Evolutionary conservation across 92 coral and sea anemone species (phyloP), one percentile per base, ranked within the genome.

Genomic region (Actinostola sp.): DNA sequence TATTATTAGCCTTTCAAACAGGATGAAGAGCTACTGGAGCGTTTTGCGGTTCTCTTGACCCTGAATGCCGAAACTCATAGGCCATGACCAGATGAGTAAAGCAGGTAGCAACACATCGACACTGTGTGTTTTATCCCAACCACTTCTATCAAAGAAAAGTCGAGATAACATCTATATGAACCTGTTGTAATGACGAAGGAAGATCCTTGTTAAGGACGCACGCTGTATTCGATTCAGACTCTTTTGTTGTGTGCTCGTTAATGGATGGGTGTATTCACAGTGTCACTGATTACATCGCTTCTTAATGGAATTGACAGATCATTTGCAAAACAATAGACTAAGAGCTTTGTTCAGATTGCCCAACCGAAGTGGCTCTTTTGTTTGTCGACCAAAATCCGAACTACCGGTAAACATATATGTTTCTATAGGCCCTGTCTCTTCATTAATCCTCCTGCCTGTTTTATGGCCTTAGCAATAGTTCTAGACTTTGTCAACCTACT

Each of bases 271-370:
- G 20, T 33, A 48, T 15, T 61, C 10, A 35, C 17, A 27, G 19
- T 1, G 66, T 33, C 38, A 61, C 44, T 25, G 66, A 34, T 35
- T 44, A 61, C 66, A 34, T 30, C 21, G 9, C 27, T 19, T 41
- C 41, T 17, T 66, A 66, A 66, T 66, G 72, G 72, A n/a, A 17
- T 30, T 66, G 34, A 46, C 26, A 27, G 35, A 45, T 66, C 28
- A 28, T 66, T 31, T 23, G 5, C 58, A 44, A 25, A 25, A 48
- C 56, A 66, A 66, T 44, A 28, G 34, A 12, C 12, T 8, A 17
- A 12, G 44, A 16, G 27, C 12, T 30, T 66, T 66, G 53, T 45
- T 19, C 32, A 25, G 72, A 28, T 14, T 26, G 56, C 38, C 12
- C n/a, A 23, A 0, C 8, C 38, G 23, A 17, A 61, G 66, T 35